Base-by-base conservation (phyloP, 2,113 vertebrate species). In the Myanophis thanlyinensis region DNA sequence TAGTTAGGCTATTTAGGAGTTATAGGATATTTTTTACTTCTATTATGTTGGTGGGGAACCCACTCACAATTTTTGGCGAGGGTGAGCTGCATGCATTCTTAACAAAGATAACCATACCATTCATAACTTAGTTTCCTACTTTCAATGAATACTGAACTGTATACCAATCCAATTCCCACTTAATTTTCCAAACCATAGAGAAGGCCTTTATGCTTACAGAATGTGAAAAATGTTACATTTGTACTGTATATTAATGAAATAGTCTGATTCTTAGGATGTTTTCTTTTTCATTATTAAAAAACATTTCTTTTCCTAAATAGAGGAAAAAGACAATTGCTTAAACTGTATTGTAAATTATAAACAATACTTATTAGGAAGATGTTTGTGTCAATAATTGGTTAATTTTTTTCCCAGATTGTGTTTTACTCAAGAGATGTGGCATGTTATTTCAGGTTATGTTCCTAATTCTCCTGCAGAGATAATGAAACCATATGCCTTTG, bases 361-460 rank as follows among this genome's bases (percentile, higher is more conserved):
- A 18, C 52, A 40, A 90, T 47, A 59, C 13, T 54, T 47, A 84
- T 7, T 54, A 89, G 18, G 27, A 48, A 54, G 18, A 27, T 5
- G 10, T 1, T 3, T 5, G 87, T 22, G 89, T 91, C 89, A 51
- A 87, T 11, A 9, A 51, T 92, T 51, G 84, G 46, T 53, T 73
- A 89, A 30, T 59, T 59, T 25, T 56, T 89, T 54, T 59, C 15
- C 0, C 40, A 35, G 47, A 49, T 52, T 51, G 62, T 62, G 23
- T 89, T 93, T 89, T 25, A 88, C 18, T 0, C 40, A 89, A 54
- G 53, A 88, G 48, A 56, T 53, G 47, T 0, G 44, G 7, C 40
- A 62, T 22, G 0, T 91, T 94, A 67, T 46, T 91, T 54, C 90
- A 95, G 95, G 95, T 90, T 92, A 92, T 0, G 15, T 90, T 93